These are phyloP conservation scores for Sebastes minor DNA, from an alignment of 2,797 vertebrate species.

Conservation along the genomic window DNA sequence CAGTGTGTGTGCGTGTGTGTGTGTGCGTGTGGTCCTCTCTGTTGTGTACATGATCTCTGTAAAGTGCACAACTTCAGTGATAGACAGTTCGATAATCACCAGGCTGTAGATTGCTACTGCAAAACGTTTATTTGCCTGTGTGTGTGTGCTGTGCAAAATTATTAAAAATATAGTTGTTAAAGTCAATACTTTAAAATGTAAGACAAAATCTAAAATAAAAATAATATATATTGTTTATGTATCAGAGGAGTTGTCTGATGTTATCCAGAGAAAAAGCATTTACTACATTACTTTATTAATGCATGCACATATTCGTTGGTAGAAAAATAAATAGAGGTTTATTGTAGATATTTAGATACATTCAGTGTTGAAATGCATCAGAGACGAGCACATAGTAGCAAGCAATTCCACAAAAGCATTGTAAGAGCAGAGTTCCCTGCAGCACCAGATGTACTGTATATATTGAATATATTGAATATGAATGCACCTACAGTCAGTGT, in stretches of 20 bases:
- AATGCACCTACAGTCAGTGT: neutral
- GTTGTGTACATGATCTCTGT: neutral
- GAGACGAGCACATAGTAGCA: neutral
- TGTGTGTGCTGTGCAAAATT: neutral
- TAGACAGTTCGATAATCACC: conserved; percentile 33
- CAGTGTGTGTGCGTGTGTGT: neutral
- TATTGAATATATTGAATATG: neutral
- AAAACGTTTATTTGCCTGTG: conserved; percentile 41
- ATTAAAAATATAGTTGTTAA: neutral
- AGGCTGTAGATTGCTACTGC: conserved; percentile 10
- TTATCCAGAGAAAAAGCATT: neutral
- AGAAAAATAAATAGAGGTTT: neutral
- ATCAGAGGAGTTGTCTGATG: neutral
- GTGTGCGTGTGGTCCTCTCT: neutral
- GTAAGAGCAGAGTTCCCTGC: neutral
- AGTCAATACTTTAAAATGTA: neutral
- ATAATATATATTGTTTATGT: neutral
- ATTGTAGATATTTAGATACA: neutral
- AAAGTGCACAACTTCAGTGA: neutral
- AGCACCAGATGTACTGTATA: neutral
- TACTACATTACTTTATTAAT: neutral
- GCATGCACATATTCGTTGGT: neutral
- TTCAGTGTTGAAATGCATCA: neutral
- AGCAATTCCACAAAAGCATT: neutral
- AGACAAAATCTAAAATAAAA: neutral